Evolutionary conservation across 2,888 invertebrate genomes (phyloP).

Genomic region (Drosophila robusta): DNA sequence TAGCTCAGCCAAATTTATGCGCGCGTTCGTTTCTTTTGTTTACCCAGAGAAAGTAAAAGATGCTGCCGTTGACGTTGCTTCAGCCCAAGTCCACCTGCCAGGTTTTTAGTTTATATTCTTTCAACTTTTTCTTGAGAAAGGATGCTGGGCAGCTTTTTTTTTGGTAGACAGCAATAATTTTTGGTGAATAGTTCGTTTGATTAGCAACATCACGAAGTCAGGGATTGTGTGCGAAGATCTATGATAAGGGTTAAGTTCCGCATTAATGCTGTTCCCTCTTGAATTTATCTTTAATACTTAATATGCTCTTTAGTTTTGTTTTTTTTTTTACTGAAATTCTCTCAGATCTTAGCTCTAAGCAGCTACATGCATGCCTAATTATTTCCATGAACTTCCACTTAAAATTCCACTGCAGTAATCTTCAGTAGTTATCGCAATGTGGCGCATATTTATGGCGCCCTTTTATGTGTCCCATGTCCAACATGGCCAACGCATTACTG

Average conservation of each 20-base stretch:
- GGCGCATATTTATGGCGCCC: conserved; percentile 54
- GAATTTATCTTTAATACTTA: background rate
- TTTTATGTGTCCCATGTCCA: conserved; percentile 34
- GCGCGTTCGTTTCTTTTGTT: conserved; percentile 67
- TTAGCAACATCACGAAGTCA: conserved; percentile 11
- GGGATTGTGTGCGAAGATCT: background rate
- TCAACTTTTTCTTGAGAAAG: conserved; percentile 6
- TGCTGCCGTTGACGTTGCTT: background rate
- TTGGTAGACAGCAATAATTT: conserved; percentile 1
- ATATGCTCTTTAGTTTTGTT: no score
- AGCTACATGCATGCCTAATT: conserved; percentile 13
- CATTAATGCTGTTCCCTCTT: background rate
- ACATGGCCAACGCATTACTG: background rate
- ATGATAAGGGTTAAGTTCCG: conserved; percentile 9
- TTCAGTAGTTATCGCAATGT: conserved; percentile 23
- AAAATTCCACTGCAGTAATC: conserved; percentile 38
- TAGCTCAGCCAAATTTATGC: conserved; percentile 71
- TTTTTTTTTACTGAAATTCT: no score
- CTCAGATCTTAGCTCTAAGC: background rate
- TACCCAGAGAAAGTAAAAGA: conserved; percentile 50
- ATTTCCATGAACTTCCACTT: conserved; percentile 50
- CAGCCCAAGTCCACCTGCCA: conserved; percentile 2
- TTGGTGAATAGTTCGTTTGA: conserved; percentile 8
- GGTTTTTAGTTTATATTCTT: conserved; percentile 6
- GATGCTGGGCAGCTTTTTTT: background rate